phyloP scores from a whole-genome alignment of 2,888 invertebrate species.

The Callosobruchus maculatus region DNA sequence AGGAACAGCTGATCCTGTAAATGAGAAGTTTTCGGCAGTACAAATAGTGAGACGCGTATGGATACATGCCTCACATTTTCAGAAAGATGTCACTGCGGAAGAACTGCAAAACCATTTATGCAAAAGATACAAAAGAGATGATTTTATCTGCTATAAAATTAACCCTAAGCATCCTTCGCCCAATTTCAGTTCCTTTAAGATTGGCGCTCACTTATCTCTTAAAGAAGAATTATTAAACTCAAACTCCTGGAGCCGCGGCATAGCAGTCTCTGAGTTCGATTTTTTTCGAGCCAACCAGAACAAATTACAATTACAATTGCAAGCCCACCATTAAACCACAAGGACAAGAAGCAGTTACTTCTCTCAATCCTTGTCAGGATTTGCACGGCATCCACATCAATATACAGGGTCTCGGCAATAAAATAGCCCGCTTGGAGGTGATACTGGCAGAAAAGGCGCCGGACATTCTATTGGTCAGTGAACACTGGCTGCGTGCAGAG shows the following conservation, averaged over 20 bases:
- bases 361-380: too few species aligned
- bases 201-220: not conserved
- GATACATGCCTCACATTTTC: slow-evolving; percentile 1
- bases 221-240: not conserved
- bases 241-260: not conserved
- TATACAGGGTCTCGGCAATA: not conserved
- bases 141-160: slow-evolving; percentile 1
- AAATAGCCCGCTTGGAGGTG: not conserved
- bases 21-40: slow-evolving; percentile 1
- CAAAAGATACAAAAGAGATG: not conserved
- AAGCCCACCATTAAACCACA: not conserved
- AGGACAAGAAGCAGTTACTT: not conserved
- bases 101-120: not conserved
- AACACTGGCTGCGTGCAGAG: not conserved
- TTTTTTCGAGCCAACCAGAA: slow-evolving; percentile 2
- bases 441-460: not conserved
- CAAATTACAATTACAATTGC: not conserved
- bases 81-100: not conserved
- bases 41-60: not conserved
- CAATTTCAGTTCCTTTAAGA: not conserved
- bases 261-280: not conserved
- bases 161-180: not conserved
- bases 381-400: not conserved
- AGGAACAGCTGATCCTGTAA: not conserved
- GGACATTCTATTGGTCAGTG: not conserved